Evolutionary conservation across 2,797 vertebrate species (phyloP), one percentile per base, ranked within the genome.

Genomic region (Chelon labrosus): DNA sequence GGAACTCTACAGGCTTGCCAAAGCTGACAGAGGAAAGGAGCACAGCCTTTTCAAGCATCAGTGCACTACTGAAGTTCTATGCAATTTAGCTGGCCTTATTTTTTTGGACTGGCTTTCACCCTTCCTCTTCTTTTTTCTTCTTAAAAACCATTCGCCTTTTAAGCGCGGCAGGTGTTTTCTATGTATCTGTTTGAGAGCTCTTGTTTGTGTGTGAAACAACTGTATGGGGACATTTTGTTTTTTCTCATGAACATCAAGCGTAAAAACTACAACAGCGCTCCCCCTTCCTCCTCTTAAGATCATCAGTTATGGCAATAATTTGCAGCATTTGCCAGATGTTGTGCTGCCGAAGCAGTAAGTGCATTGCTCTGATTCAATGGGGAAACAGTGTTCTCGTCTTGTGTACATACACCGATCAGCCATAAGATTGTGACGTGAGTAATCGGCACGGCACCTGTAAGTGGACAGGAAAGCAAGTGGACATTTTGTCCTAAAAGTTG

Each of bases 1-100:
- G 80, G 65, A 86, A 86, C 77, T 73, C 80, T 80, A 75, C 82
- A 58, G 77, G 75, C 60, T 83, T 84, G 86, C 87, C 86, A 86
- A 85, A 82, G 83, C 60, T 74, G 89, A 86, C 73, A 50, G 90
- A 84, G 86, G 85, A 92, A 92, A 74, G 79, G 90, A 92, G 90
- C 90, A 92, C 91, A 94, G 87, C 85, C 89, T 77, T 88, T 87
- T 78, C 79, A 92, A 81, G 86, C 85, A 84, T 83, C 82, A 80
- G 87, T 90, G 89, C 91, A 94, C 95, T 94, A 92, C 90, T 93
- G 91, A 95, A 94, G 88, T 95, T 96, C 97, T 98, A 98, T 98
- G 96, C 97, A 98, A 98, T 95, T 84, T 91, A 85, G 93, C 92
- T 95, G 86, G 96, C 96, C 96, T 96, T 97, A 96, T 94, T 94